Base-by-base conservation (phyloP, 2,113 vertebrate species). In the Dunckerocampus dactyliophorus region DNA sequence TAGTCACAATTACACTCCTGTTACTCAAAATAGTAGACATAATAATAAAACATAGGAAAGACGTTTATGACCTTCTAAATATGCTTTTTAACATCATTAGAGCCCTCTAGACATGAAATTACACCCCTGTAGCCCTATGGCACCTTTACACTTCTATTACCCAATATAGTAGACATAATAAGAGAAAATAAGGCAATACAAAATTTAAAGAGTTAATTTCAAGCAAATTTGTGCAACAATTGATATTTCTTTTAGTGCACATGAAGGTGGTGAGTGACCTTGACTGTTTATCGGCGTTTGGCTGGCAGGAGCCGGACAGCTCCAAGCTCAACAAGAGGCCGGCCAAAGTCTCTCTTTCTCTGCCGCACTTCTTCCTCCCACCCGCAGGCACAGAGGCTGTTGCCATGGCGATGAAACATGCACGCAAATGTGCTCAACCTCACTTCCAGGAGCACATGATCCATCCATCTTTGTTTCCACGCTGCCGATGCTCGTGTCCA, bases 331-430 rank as follows among this genome's bases (percentile, higher is more conserved):
- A 72, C 82, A 82, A 85, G 67, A 75, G 57, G 55, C 62, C 63
- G 65, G 82, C 73, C 77, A 84, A 80, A 64, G 20, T 63, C 50
- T 66, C 45, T 65, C 62, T 71, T 56, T 28, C 57, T 59, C 71
- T 57, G 20, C 59, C 51, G 19, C 50, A 53, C 63, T 76, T 67
- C 61, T 78, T 74, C 73, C 77, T 72, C 76, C 77, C 71, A 53
- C 74, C 62, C 45, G 39, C 82, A 77, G 79, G 81, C 74, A 74
- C 70, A 80, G 79, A 80, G 73, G 76, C 83, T 84, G 86, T 87
- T 88, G 86, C 88, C 79, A 87, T 86, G 84, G 88, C 71, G 65
- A 88, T 85, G 76, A 82, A 86, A 82, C 76, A 86, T 85, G 69
- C 69, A 69, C 62, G 76, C 80, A 72, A 74, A 83, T 84, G 56